Base-by-base conservation (phyloP, 2,113 vertebrate species). In the Zosterops lateralis region DNA sequence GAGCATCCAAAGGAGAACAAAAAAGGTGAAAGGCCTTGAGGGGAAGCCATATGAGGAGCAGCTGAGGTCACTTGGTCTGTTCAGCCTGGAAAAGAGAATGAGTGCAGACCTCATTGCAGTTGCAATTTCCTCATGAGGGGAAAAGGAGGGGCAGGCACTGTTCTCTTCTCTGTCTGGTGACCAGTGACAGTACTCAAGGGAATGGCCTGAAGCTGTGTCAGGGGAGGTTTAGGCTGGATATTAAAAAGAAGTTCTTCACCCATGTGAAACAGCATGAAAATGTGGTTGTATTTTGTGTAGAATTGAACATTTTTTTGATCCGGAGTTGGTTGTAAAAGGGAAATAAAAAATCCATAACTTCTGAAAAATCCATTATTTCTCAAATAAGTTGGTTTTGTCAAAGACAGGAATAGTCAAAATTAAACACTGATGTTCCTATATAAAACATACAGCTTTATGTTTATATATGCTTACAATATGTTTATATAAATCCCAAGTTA, bases 41-140 rank as follows among this genome's bases (percentile, higher is more conserved):
- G 13, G 6, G 36, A 44, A 61, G 31, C 2, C 2, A 0, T 17
- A 0, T 25, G 57, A 71, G 26, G 17, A 32, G 21, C 3, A 8
- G 38, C 38, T 83, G 38, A 53, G 20, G 32, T 26, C 26, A 36
- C 0, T 36, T 53, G 20, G 10, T 44, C 32, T 82, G 45, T 20
- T 53, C 31, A 36, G 20, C 26, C 57, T 72, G 38, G 45, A 42
- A 17, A 56, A 25, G 28, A 38, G 38, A 3, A 44, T 44, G 32
- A 36, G 10, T 32, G 12, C 13, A 62, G 17, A 45, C 9, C 7
- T 78, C 31, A 45, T 8, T 29, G 50, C 25, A 65, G 38, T 14
- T 78, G 9, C 38, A 65, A 10, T 19, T 78, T 65, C 18, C 19
- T 14, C 8, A 4, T 34, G 15, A 54, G 32, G 36, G 48, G 25